These are phyloP conservation scores for Myotis daubentonii DNA, from an alignment of 2,797 vertebrate genomes.

Conservation along the genomic window DNA sequence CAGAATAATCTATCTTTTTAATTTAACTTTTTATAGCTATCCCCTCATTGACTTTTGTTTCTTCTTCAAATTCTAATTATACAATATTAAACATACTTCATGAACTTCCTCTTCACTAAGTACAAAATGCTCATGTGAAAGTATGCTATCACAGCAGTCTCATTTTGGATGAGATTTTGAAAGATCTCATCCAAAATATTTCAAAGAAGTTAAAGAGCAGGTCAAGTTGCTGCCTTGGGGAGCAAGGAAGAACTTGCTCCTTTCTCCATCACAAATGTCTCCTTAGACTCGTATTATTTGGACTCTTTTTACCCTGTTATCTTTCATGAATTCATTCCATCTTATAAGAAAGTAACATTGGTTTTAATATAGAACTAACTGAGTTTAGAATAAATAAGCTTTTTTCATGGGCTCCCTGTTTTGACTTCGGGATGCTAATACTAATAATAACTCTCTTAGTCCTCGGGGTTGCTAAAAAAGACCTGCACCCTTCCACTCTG, in stretches of 20 bases:
- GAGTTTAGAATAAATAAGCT: constrained; percentile 45
- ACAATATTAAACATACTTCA: background rate
- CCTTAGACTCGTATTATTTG: background rate
- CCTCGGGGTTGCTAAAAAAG: background rate
- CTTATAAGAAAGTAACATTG: constrained; percentile 16
- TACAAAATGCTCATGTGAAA: background rate
- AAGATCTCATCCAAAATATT: constrained; percentile 23
- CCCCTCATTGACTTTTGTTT: background rate
- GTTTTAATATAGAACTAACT: background rate
- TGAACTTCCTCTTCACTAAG: background rate
- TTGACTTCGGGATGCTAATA: background rate
- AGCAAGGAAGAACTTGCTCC: constrained; percentile 17
- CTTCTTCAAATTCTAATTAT: background rate
- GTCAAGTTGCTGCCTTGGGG: constrained; percentile 1
- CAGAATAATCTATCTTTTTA: constrained; percentile 16
- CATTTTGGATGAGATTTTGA: background rate
- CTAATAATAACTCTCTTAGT: background rate
- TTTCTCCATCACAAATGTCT: background rate
- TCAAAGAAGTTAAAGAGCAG: background rate
- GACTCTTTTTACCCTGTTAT: background rate
- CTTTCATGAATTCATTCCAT: background rate
- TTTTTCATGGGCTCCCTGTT: background rate
- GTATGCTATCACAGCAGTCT: background rate
- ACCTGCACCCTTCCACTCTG: background rate
- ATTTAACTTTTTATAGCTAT: constrained; percentile 2